phyloP scores from a whole-genome alignment of 2,888 invertebrate species.

The Nasonia oneida region DNA sequence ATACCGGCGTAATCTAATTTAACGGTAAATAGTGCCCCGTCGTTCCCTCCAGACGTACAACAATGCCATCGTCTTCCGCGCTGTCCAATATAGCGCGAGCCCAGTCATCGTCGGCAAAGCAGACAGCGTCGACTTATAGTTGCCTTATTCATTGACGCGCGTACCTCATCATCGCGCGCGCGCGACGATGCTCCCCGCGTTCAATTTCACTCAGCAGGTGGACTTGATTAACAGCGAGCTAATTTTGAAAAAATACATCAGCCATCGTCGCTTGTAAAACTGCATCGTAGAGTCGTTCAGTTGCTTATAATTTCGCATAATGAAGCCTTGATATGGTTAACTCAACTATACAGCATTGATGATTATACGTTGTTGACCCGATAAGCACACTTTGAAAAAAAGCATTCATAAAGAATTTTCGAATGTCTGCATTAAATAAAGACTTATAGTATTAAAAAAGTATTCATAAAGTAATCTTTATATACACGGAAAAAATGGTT shows the following conservation, averaged over 20 bases:
- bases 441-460: no score
- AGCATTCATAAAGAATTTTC: no score
- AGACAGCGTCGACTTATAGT: neutral
- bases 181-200: neutral
- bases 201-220: neutral
- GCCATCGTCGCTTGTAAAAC: no score
- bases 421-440: no score
- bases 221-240: neutral
- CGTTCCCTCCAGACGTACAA: slow-evolving; percentile 22
- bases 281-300: no score
- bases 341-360: no score
- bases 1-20: slow-evolving; percentile 75
- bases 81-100: slow-evolving; percentile 37
- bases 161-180: neutral
- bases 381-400: no score
- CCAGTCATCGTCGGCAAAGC: slow-evolving; percentile 5
- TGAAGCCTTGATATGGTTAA: no score
- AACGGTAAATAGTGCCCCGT: slow-evolving; percentile 73
- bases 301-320: no score
- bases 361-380: no score
- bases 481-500: no score
- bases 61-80: slow-evolving; percentile 23
- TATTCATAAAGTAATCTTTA: no score
- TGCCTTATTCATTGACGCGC: slow-evolving; percentile 16
- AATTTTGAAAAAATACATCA: neutral